Base-by-base conservation (phyloP, 2,888 invertebrate genomes). In the Ceramica pisi region DNA sequence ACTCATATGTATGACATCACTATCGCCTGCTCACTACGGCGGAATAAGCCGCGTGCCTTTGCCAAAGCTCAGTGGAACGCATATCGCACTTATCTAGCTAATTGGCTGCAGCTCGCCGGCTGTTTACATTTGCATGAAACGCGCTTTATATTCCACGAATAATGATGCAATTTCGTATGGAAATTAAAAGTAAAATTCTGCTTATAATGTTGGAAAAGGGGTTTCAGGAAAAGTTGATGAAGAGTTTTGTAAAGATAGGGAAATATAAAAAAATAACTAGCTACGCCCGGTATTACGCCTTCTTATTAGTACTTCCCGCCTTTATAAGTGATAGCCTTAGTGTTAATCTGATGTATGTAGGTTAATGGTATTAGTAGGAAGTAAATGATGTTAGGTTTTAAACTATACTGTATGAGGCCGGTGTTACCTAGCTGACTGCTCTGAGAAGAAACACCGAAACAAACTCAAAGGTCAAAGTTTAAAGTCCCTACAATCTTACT, bases 11-110 rank as follows among this genome's bases (percentile, higher is more conserved):
- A 35, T 55, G 26, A 21, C 26, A 44, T 16, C 48, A 55, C 50
- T 67, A 72, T 67, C 66, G 35, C 55, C 7, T 26, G 41, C 60
- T 59, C 67, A 56, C 63, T 61, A 31, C 26, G 16, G 16, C 31
- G 60, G 31, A 66, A 64, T 68, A 63, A 68, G 80, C 78, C 26
- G 38, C 26, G 21, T 57, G 62, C 38, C 57, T 26, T 62, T 10
- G 46, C 57, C 62, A 55, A 68, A 68, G 65, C 68, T 62, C 67
- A 31, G 46, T 59, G 66, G 48, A 69, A 73, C 74, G 60, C 80
- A 65, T 62, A 74, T 78, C 59, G 46, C 46, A 80, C 69, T 68
- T 75, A 78, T 78, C 75, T 75, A 26, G 21, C 55, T 78, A 80
- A 80, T 80, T 78, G 66, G 55, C 61, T 66, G 61, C 56, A 62